These are phyloP conservation scores for Leguminivora glycinivorella DNA, from an alignment of 1,140 invertebrate genomes.

Conservation along the genomic window DNA sequence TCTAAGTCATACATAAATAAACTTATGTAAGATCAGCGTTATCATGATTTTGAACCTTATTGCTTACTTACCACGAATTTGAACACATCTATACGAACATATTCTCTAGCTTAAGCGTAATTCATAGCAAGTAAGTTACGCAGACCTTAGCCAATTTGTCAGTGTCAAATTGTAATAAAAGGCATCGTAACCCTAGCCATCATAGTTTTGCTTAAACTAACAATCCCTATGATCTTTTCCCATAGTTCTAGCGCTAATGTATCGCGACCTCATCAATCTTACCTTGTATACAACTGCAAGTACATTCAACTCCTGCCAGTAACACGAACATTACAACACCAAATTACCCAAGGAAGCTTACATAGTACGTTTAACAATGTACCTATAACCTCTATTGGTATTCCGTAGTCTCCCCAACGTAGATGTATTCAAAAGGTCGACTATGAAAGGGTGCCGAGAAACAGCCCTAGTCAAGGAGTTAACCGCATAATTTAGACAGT, in stretches of 20 bases:
- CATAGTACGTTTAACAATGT: constrained; percentile 25
- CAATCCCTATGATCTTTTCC: too few relatives aligned
- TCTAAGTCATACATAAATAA: too few relatives aligned
- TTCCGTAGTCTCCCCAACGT: constrained; percentile 13
- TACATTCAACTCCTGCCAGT: not conserved
- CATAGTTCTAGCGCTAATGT: not conserved
- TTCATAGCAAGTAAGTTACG: too few relatives aligned
- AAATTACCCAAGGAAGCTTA: constrained; percentile 17
- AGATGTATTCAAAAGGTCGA: constrained; percentile 44
- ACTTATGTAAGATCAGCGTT: too few relatives aligned
- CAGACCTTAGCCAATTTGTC: too few relatives aligned
- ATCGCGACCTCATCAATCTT: not conserved
- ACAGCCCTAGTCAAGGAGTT: constrained; percentile 38
- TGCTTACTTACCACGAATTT: too few relatives aligned
- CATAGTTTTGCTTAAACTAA: too few relatives aligned
- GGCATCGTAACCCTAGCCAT: too few relatives aligned
- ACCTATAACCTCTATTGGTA: constrained; percentile 22
- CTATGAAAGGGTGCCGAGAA: constrained; percentile 43
- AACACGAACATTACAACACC: not conserved
- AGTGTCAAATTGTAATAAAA: too few relatives aligned
- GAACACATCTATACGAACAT: too few relatives aligned
- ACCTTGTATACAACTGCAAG: not conserved
- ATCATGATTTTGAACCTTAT: too few relatives aligned
- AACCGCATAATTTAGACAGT: constrained; percentile 59
- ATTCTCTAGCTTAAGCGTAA: too few relatives aligned